Percentiles rank a stretch among this genome's conserved stretches.
Evolutionary conservation across 2,797 vertebrate genomes (phyloP).

Genomic region (Numenius phaeopus): DNA sequence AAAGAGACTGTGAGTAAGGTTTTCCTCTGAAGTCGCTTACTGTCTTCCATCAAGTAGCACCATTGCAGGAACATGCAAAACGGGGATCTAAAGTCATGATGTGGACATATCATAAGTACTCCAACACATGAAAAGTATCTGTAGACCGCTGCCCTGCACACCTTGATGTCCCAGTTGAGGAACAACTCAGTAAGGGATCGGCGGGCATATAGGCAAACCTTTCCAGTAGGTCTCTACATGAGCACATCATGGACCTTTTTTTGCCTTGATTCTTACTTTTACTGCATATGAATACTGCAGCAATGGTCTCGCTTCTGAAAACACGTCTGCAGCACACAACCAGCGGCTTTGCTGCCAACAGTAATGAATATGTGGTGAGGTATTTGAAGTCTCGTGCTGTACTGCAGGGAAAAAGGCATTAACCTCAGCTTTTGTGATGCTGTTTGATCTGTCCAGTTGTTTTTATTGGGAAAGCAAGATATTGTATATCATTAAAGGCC

Average conservation of each 20-base stretch:
- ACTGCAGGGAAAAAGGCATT: not conserved
- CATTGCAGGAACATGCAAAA: not conserved
- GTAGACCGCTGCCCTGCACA: not conserved
- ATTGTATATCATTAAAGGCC: not conserved
- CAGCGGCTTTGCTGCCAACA: not conserved
- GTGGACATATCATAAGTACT: not conserved
- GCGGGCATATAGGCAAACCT: accelerated
- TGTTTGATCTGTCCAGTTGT: not conserved
- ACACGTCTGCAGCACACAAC: not conserved
- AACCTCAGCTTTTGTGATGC: not conserved
- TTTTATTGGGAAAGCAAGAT: not conserved
- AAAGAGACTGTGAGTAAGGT: not conserved
- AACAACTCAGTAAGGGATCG: not conserved
- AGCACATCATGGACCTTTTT: not conserved
- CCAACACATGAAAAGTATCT: not conserved
- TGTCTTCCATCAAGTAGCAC: not conserved
- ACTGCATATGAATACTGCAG: not conserved
- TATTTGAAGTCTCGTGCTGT: not conserved
- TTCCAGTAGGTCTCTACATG: not conserved
- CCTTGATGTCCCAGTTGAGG: not conserved
- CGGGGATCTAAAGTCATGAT: not conserved
- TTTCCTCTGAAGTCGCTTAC: not conserved
- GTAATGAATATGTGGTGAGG: not conserved
- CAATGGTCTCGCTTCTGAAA: not conserved
- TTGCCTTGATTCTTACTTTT: not conserved